Evolutionary conservation across 2,797 vertebrate species (phyloP).

Genomic region (Sebastes nivosus): DNA sequence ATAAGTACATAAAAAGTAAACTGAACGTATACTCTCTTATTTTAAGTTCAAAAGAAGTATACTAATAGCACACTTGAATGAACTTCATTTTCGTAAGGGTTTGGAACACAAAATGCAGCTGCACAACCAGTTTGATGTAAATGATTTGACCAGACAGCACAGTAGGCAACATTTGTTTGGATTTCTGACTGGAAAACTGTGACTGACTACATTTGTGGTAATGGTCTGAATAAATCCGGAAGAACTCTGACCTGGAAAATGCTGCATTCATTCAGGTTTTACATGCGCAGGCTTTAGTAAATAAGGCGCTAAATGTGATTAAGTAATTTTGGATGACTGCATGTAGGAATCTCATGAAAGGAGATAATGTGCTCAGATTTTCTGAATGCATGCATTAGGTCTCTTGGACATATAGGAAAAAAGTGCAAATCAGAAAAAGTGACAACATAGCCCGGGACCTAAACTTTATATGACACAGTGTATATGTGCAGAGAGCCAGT

Average conservation of each 20-base stretch:
- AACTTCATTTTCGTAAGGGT: no score
- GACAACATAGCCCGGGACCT: conserved; percentile 50
- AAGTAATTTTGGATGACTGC: conserved; percentile 26
- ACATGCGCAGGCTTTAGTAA: conserved; percentile 13
- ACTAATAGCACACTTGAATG: no score
- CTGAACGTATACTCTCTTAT: no score
- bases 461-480: conserved; percentile 60
- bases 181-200: conserved; percentile 21
- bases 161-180: not conserved
- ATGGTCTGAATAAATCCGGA: conserved; percentile 25
- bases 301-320: conserved; percentile 47
- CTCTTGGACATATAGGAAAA: conserved; percentile 29
- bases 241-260: conserved; percentile 33
- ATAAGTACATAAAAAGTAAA: no score
- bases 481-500: conserved; percentile 52
- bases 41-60: no score
- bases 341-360: conserved; percentile 45
- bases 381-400: conserved; percentile 30
- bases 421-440: conserved; percentile 64
- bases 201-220: conserved; percentile 26
- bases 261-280: conserved; percentile 15
- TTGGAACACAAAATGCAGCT: not conserved
- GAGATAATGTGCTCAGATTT: conserved; percentile 40
- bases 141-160: conserved; percentile 1
- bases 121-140: conserved; percentile 1